A percentile compares a stretch with the other conserved stretches of the same genome.
phyloP scores from a whole-genome alignment of 2,888 invertebrate species.

The Perizoma affinitatum region DNA sequence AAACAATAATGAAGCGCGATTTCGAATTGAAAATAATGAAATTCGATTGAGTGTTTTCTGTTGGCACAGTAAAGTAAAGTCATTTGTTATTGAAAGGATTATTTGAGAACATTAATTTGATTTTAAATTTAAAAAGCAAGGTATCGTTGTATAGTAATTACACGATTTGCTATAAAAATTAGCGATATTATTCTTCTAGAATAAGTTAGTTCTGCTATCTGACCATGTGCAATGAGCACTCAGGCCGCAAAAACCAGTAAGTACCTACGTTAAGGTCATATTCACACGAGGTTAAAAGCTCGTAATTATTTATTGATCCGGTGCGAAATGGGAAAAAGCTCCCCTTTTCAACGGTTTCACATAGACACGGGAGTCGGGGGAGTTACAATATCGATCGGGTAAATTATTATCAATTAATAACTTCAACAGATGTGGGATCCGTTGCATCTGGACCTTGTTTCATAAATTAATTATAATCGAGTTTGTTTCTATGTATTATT shows the following conservation, averaged over 20 bases:
- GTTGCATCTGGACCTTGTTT: conserved; percentile 29
- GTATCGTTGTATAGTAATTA: neutral
- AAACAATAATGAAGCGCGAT: conserved; percentile 71
- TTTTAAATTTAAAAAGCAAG: neutral
- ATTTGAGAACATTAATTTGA: neutral
- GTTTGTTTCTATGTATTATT: neutral
- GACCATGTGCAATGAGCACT: conserved; percentile 26
- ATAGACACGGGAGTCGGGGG: conserved; percentile 19
- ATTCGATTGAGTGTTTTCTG: conserved; percentile 63
- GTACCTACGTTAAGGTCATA: conserved; percentile 60
- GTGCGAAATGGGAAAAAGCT: conserved; percentile 61
- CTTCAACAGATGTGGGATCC: conserved; percentile 39
- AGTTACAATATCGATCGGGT: conserved; percentile 45
- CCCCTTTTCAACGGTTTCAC: conserved; percentile 56
- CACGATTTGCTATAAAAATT: neutral
- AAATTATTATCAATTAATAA: conserved; percentile 43
- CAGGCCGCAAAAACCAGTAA: conserved; percentile 34
- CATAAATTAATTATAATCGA: neutral
- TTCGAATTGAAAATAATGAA: conserved; percentile 75
- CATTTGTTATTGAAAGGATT: conserved; percentile 23
- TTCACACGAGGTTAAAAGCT: conserved; percentile 67
- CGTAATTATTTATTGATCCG: conserved; percentile 73
- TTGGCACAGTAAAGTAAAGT: conserved; percentile 45
- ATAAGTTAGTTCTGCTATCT: conserved; percentile 32
- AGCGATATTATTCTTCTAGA: conserved; percentile 7